Percentiles rank a stretch among this genome's conserved stretches.
These are phyloP conservation scores for Steinernema carpocapsae DNA, from an alignment of 2,888 invertebrate species.

Conservation along the genomic window DNA sequence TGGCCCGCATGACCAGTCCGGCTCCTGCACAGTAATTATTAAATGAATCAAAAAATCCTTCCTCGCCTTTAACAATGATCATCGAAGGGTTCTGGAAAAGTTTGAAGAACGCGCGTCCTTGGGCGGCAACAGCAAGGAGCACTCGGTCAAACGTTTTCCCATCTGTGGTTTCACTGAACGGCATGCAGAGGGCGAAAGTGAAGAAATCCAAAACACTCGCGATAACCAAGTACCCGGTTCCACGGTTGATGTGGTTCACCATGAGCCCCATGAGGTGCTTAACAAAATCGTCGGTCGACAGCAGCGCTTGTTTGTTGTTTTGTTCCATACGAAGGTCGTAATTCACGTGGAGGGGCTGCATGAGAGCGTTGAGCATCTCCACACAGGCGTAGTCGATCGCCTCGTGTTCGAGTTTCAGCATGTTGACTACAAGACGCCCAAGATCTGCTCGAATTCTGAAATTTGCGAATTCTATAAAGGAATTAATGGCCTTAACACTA, in stretches of 20 bases:
- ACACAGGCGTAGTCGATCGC: conserved; percentile 93
- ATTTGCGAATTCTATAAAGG: conserved; percentile 35
- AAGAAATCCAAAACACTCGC: conserved; percentile 97
- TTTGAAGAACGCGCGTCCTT: conserved; percentile 87
- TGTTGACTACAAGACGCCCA: conserved; percentile 87
- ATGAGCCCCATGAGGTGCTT: conserved; percentile 93
- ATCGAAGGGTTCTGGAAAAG: conserved; percentile 91
- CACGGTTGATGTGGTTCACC: conserved; percentile 86
- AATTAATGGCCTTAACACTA: conserved; percentile 37
- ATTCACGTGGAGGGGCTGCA: conserved; percentile 93
- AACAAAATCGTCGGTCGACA: conserved; percentile 87
- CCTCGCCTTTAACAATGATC: conserved; percentile 89
- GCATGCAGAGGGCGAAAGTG: conserved; percentile 95
- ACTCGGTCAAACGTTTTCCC: conserved; percentile 81
- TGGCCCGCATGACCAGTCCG: conserved; percentile 92
- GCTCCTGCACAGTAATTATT: conserved; percentile 72
- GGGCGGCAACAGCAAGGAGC: conserved; percentile 85
- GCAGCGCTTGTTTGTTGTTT: conserved; percentile 83
- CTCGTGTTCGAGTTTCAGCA: conserved; percentile 83
- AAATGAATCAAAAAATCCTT: background rate
- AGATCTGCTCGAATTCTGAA: conserved; percentile 89
- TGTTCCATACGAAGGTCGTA: conserved; percentile 96
- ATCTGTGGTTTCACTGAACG: conserved; percentile 98
- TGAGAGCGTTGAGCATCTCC: conserved; percentile 95
- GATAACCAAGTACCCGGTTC: conserved; percentile 92